phyloP scores from a whole-genome alignment of 2,888 invertebrate species.

The Sinodicranocentrus sp. region DNA sequence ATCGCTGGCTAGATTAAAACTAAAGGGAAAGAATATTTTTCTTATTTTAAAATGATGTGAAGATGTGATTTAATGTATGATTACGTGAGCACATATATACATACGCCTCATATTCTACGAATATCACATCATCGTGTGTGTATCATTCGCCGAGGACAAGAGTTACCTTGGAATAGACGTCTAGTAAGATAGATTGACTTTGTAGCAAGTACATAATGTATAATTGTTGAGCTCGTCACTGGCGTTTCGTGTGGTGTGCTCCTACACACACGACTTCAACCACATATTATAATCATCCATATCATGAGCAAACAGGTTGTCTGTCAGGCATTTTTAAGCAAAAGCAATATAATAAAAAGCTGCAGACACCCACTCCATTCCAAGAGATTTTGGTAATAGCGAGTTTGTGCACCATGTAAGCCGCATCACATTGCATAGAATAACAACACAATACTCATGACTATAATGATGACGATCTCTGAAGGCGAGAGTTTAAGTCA shows the following conservation, averaged over 20 bases:
- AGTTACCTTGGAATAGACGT: slow-evolving; percentile 54
- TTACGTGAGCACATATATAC: slow-evolving; percentile 27
- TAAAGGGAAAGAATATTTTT: slow-evolving; percentile 36
- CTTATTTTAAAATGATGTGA: slow-evolving; percentile 9
- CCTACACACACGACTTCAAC: slow-evolving; percentile 41
- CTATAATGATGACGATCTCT: slow-evolving; percentile 6
- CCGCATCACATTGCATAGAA: slow-evolving; percentile 1
- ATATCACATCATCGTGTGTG: slow-evolving; percentile 21
- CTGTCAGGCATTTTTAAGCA: slow-evolving; percentile 35
- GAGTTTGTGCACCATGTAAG: slow-evolving; percentile 39
- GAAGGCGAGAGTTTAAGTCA: slow-evolving; percentile 41
- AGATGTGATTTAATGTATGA: slow-evolving; percentile 45
- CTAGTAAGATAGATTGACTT: slow-evolving; percentile 43
- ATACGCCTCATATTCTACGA: background rate
- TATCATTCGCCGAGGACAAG: slow-evolving; percentile 15
- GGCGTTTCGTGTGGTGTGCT: slow-evolving; percentile 21
- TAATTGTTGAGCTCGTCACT: slow-evolving; percentile 55
- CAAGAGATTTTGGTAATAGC: slow-evolving; percentile 40
- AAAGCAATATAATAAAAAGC: slow-evolving; percentile 32
- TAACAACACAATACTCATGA: background rate
- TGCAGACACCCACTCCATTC: slow-evolving; percentile 57
- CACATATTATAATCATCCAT: slow-evolving; percentile 1
- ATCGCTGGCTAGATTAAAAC: slow-evolving; percentile 49
- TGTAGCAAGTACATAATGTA: slow-evolving; percentile 29
- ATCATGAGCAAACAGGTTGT: slow-evolving; percentile 58